Conservation (phyloP, 1,140 invertebrate species). For the Lordiphosa clarofinis region DNA sequence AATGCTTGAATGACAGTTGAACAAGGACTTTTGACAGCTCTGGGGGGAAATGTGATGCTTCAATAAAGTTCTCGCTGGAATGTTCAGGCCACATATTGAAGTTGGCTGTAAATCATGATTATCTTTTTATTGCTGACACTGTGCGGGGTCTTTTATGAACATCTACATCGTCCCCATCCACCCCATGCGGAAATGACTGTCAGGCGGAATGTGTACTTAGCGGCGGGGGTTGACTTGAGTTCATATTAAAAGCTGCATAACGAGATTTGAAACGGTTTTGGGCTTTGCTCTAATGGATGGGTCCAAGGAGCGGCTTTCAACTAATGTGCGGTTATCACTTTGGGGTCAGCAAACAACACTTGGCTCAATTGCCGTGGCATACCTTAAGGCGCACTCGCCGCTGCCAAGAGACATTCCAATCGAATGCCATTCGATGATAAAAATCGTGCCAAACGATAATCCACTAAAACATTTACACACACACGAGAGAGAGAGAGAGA, state of each 20-base stretch:
- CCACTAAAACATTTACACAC: slow-evolving; percentile 57
- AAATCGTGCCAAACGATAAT: slow-evolving; percentile 73
- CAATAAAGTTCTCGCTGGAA: slow-evolving; percentile 28
- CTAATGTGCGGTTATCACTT: slow-evolving; percentile 14
- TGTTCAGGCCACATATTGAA: slow-evolving; percentile 35
- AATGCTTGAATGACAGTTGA: slow-evolving; percentile 58
- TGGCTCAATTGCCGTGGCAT: slow-evolving; percentile 20
- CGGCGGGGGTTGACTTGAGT: not conserved
- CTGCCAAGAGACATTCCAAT: slow-evolving; percentile 67
- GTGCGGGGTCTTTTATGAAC: slow-evolving; percentile 40
- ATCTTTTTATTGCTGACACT: slow-evolving; percentile 68
- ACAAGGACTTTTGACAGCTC: slow-evolving; percentile 40
- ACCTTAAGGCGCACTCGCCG: slow-evolving; percentile 39
- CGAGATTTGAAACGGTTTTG: slow-evolving; percentile 44
- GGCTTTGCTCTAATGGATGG: slow-evolving; percentile 47
- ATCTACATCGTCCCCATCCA: slow-evolving; percentile 16
- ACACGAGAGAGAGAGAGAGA: not conserved
- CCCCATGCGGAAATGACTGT: slow-evolving; percentile 4
- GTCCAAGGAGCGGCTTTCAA: slow-evolving; percentile 16
- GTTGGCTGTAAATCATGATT: slow-evolving; percentile 68
- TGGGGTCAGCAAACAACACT: slow-evolving; percentile 14
- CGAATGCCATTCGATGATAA: slow-evolving; percentile 71
- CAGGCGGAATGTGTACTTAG: slow-evolving; percentile 28
- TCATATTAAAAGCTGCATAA: slow-evolving; percentile 18
- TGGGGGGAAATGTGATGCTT: slow-evolving; percentile 3